phyloP scores from a whole-genome alignment of 2,888 invertebrate species.

The Acanthococcus lagerstroemiae region DNA sequence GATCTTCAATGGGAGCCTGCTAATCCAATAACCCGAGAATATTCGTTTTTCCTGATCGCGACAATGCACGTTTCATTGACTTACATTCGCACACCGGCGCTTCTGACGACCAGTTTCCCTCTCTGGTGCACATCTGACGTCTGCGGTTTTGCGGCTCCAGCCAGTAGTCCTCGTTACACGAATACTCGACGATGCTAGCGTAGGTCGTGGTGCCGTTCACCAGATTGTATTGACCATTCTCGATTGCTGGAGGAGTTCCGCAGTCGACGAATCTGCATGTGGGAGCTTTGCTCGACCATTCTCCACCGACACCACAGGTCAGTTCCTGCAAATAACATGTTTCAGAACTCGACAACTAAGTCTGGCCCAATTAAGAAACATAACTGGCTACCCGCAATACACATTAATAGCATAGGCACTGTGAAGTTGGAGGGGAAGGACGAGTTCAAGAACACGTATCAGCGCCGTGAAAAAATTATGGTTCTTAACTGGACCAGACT shows the following conservation, averaged over 20 bases:
- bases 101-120: slow-evolving; percentile 78
- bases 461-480: too few relatives aligned
- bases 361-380: neutral
- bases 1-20: too few relatives aligned
- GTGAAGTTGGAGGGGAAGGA: too few relatives aligned
- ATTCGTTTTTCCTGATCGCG: too few relatives aligned
- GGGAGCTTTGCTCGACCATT: slow-evolving; percentile 70
- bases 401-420: too few relatives aligned
- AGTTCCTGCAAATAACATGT: slow-evolving; percentile 49
- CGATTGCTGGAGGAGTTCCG: slow-evolving; percentile 67
- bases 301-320: slow-evolving; percentile 74
- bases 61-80: too few relatives aligned
- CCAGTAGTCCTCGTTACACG: slow-evolving; percentile 75
- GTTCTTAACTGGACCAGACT: too few relatives aligned
- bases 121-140: slow-evolving; percentile 61
- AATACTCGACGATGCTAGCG: slow-evolving; percentile 65
- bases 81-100: slow-evolving; percentile 77
- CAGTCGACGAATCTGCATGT: slow-evolving; percentile 79
- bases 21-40: too few relatives aligned
- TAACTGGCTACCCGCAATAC: too few relatives aligned
- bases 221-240: slow-evolving; percentile 61
- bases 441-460: too few relatives aligned
- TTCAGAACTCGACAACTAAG: neutral
- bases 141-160: slow-evolving; percentile 56
- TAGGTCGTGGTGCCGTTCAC: slow-evolving; percentile 73